A percentile compares a stretch with the other conserved stretches of the same genome.
These are phyloP conservation scores for Apoda limacodes DNA, from an alignment of 2,888 invertebrate species.

Conservation along the genomic window DNA sequence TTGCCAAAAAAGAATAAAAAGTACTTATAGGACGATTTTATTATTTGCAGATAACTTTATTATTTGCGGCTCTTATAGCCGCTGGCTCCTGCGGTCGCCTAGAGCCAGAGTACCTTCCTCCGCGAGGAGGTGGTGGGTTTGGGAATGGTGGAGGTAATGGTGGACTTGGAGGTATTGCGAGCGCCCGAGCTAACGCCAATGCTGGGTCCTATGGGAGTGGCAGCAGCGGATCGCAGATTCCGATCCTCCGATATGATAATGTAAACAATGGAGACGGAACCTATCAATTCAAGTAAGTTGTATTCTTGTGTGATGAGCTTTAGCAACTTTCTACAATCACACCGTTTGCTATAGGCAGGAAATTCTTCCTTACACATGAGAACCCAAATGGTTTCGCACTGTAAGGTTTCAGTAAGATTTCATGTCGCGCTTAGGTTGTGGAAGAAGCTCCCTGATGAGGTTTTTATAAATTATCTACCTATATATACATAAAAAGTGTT, in stretches of 20 bases:
- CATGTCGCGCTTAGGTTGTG: too few species aligned
- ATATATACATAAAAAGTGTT: too few species aligned
- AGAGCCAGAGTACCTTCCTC: constrained; percentile 41
- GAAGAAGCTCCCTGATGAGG: too few species aligned
- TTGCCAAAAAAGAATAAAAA: too few species aligned
- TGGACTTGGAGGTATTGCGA: constrained; percentile 22
- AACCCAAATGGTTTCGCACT: too few species aligned
- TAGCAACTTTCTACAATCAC: too few species aligned
- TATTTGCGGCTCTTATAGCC: constrained; percentile 38
- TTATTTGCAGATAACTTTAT: constrained; percentile 21
- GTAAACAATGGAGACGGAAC: constrained; percentile 75
- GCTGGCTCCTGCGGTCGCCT: constrained; percentile 42
- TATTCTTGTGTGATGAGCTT: too few species aligned
- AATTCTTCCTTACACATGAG: too few species aligned
- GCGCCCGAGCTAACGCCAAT: constrained; percentile 23
- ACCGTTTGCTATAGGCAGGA: too few species aligned
- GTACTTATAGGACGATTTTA: background rate
- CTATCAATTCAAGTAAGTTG: constrained; percentile 72
- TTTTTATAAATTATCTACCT: too few species aligned
- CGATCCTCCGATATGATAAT: constrained; percentile 73
- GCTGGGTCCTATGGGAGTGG: constrained; percentile 21
- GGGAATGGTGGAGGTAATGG: constrained; percentile 23
- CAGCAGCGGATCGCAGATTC: constrained; percentile 49
- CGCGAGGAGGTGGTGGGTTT: constrained; percentile 27
- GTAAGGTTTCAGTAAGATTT: too few species aligned